These are phyloP conservation scores for Malaclemys terrapin DNA, from an alignment of 2,113 vertebrate genomes.

Conservation along the genomic window DNA sequence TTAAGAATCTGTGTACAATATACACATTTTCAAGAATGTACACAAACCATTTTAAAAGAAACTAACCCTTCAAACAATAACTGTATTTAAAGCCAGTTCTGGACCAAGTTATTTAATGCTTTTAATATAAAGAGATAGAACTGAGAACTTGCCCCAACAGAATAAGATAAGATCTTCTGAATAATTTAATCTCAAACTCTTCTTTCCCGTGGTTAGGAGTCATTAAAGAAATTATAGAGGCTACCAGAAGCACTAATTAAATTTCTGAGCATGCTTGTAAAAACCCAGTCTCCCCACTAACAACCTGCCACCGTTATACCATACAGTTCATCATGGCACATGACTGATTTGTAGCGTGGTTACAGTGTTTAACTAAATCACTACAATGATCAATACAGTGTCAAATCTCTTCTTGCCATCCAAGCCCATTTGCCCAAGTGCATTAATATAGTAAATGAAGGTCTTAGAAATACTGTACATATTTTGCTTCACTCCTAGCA, in stretches of 20 bases:
- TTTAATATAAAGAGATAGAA: neutral
- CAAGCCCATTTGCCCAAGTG: neutral
- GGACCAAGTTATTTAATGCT: neutral
- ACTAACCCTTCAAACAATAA: accelerated
- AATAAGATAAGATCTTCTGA: neutral
- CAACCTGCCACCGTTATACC: accelerated
- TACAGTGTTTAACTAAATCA: neutral
- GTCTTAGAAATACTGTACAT: no score
- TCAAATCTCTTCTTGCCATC: neutral
- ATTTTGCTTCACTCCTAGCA: neutral
- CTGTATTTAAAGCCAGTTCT: neutral
- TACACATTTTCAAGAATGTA: neutral
- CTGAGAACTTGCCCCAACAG: accelerated
- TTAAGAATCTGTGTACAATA: neutral
- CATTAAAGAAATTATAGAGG: neutral
- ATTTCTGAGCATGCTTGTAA: neutral
- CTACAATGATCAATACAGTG: neutral
- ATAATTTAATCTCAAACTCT: accelerated
- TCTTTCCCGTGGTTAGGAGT: neutral
- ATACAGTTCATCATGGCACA: accelerated
- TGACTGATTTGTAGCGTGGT: neutral
- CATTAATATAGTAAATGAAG: neutral
- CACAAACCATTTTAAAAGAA: neutral
- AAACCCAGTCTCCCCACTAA: accelerated
- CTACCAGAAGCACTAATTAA: neutral